Base-by-base conservation (phyloP, 2,888 invertebrate genomes). In the Microctonus aethiopoides region DNA sequence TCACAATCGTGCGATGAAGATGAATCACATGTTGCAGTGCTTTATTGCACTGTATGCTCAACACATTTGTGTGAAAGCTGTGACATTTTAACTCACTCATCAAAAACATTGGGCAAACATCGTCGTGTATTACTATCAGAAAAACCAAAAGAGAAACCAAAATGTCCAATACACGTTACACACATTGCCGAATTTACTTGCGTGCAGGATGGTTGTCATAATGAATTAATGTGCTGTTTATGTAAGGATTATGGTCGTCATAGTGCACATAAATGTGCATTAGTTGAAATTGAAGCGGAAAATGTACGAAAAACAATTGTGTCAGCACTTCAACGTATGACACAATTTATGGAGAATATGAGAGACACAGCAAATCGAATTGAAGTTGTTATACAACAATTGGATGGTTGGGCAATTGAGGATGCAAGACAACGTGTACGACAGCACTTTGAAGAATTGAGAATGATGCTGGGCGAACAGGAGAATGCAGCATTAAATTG, bases 221-320 rank as follows among this genome's bases (percentile, higher is more conserved):
- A 84, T 46, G 88, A 88, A n/a, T 81, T 90, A 32, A 89, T 90
- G 89, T 90, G 90, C 75, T 89, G 89, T 79, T 87, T 90, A 32
- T 90, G 90, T 80, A 89, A 89, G 77, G 90, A 90, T 77, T 90
- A 90, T 76, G 89, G 90, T 1, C 81, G 89, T 39, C 90, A 90
- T 78, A 88, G 88, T 74, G 86, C 86, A 68, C 89, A 90, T 76
- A 88, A 88, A 88, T 89, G 89, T 70, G 85, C 88, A 1, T 79
- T 90, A 70, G 83, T 90, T 56, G 90, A 90, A 77, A 87, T 87
- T 4, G 90, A 90, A 78, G 89, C 89, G n/a, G 89, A 89, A 74
- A 88, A 86, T 75, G 85, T 90, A n/a, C 83, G 89, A 39, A 83
- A 87, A 22, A 86, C 88, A 4, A 87, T 90, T 7, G 80, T 86